These are phyloP conservation scores for Paramormyrops kingsleyae DNA, from an alignment of 2,113 vertebrate genomes.

Conservation along the genomic window DNA sequence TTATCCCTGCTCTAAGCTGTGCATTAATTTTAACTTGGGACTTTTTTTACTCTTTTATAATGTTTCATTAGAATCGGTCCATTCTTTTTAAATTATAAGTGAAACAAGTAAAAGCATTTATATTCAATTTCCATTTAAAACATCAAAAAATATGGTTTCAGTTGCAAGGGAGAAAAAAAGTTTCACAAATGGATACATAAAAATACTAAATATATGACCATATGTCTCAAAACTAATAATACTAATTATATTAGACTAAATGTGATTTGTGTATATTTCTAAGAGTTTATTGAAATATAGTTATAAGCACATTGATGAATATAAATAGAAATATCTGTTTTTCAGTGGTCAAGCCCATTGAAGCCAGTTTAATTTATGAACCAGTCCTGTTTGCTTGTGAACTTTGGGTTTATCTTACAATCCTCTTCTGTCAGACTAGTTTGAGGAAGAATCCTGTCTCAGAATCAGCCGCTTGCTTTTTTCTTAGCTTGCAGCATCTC, in stretches of 20 bases:
- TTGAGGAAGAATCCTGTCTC: background rate
- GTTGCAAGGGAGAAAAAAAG: background rate
- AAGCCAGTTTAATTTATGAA: background rate
- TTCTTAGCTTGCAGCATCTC: slow-evolving; percentile 98
- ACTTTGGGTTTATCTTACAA: background rate
- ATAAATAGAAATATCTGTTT: background rate
- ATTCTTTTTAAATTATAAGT: background rate
- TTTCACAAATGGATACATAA: background rate
- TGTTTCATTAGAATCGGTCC: background rate
- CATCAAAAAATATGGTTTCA: background rate
- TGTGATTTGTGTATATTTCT: background rate
- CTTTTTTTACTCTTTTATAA: background rate
- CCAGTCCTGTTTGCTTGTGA: background rate
- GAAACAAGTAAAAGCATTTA: background rate
- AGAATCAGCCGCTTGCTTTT: slow-evolving; percentile 69
- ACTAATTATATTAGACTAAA: background rate
- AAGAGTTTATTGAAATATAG: background rate
- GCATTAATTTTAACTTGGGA: background rate
- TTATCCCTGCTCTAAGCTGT: background rate
- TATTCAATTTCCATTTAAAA: background rate
- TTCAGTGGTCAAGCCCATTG: background rate
- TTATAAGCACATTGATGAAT: background rate
- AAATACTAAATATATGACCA: background rate
- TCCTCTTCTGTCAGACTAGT: background rate
- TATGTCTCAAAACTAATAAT: background rate